Percentiles rank a stretch among this genome's conserved stretches.
Evolutionary conservation across 2,113 vertebrate genomes (phyloP).

Genomic region (Mesembrinibis cayennensis): DNA sequence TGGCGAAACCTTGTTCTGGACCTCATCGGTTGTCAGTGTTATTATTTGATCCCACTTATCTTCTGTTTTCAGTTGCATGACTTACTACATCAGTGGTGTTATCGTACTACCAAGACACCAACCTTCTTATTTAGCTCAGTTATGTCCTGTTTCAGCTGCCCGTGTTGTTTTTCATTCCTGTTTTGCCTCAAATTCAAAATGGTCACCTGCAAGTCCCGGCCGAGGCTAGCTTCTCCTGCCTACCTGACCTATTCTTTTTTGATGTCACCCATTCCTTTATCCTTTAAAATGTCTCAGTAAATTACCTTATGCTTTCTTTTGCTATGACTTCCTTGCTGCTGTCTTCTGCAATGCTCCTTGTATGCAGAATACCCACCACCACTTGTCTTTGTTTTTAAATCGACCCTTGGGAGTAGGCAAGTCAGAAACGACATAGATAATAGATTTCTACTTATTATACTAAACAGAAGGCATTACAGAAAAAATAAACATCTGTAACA

Average conservation of each 20-base stretch:
- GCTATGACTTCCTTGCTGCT: background rate
- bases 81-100: background rate
- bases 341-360: background rate
- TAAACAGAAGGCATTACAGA: background rate
- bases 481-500: background rate
- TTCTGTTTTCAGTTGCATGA: background rate
- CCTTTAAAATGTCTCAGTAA: background rate
- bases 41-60: background rate
- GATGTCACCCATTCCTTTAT: background rate
- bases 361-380: background rate
- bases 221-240: background rate
- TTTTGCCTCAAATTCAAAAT: background rate
- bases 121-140: background rate
- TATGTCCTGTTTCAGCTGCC: background rate
- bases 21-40: background rate
- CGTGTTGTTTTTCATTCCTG: background rate
- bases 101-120: background rate
- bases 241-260: background rate
- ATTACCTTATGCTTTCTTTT: background rate
- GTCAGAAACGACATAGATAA: background rate
- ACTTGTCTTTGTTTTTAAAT: background rate
- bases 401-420: background rate
- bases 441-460: background rate
- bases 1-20: background rate
- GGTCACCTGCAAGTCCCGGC: background rate